Percentiles rank a stretch among this genome's conserved stretches.
phyloP scores from a whole-genome alignment of 2,888 invertebrate species.

The Thera britannica region DNA sequence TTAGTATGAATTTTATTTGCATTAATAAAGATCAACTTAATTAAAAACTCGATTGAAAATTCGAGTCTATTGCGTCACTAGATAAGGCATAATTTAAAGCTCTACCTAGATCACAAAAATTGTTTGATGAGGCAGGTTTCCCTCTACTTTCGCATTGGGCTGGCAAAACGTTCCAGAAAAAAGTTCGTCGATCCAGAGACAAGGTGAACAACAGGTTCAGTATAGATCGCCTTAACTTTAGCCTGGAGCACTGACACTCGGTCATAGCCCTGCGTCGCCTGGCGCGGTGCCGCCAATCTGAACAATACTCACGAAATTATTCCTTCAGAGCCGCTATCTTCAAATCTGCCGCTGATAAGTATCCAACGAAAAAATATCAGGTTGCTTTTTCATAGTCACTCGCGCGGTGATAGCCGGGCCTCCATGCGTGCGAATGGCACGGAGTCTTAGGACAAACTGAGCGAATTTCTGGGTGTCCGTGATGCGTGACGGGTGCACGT shows the following conservation, averaged over 20 bases:
- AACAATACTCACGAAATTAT: slow-evolving; percentile 69
- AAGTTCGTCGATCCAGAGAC: slow-evolving; percentile 62
- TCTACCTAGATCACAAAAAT: not conserved
- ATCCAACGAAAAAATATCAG: slow-evolving; percentile 57
- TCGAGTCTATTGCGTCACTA: too few relatives aligned
- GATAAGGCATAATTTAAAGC: not conserved
- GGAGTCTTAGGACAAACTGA: slow-evolving; percentile 75
- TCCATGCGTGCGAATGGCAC: slow-evolving; percentile 73
- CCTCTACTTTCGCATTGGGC: not conserved
- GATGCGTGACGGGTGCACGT: slow-evolving; percentile 81
- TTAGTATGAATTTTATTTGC: not conserved
- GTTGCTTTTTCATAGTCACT: slow-evolving; percentile 72
- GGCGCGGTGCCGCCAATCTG: slow-evolving; percentile 18
- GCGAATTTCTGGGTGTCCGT: slow-evolving; percentile 75
- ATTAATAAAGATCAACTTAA: not conserved
- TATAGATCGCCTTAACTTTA: slow-evolving; percentile 60
- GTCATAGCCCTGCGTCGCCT: slow-evolving; percentile 58
- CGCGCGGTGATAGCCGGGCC: slow-evolving; percentile 62
- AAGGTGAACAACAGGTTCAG: slow-evolving; percentile 72
- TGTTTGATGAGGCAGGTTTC: not conserved
- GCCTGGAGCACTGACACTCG: slow-evolving; percentile 55
- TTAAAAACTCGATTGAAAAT: not conserved
- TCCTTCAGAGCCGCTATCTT: slow-evolving; percentile 59
- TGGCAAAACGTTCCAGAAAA: slow-evolving; percentile 52
- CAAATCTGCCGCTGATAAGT: slow-evolving; percentile 48